Percentiles rank a stretch among this genome's conserved stretches.
These are phyloP conservation scores for Agrypnia vestita DNA, from an alignment of 1,140 invertebrate genomes.

Conservation along the genomic window DNA sequence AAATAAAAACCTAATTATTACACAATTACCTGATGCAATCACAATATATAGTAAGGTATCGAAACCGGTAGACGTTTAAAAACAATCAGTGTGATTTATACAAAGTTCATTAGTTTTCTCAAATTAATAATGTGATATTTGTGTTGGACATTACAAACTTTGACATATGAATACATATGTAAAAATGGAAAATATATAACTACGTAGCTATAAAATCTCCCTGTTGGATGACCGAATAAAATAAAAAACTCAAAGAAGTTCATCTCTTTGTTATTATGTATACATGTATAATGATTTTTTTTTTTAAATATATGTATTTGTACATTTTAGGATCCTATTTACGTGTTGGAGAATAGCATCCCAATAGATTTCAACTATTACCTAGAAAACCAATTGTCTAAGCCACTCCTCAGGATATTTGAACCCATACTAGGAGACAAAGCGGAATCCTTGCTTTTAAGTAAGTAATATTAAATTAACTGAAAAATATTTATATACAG, in stretches of 20 bases:
- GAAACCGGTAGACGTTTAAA: neutral
- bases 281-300: too few relatives aligned
- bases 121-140: too few relatives aligned
- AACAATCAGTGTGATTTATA: too few relatives aligned
- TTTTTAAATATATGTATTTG: neutral
- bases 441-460: constrained; percentile 88
- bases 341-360: constrained; percentile 98
- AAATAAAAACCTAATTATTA: too few relatives aligned
- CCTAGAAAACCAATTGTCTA: constrained; percentile 98
- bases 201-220: too few relatives aligned
- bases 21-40: too few relatives aligned
- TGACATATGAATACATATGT: neutral
- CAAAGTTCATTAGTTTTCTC: too few relatives aligned
- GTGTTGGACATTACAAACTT: neutral
- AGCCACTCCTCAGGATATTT: constrained; percentile 97
- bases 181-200: neutral
- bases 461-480: constrained; percentile 68
- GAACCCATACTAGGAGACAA: constrained; percentile 98
- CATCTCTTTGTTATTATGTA: too few relatives aligned
- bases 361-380: constrained; percentile 99
- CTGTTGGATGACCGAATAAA: too few relatives aligned
- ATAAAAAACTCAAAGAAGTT: too few relatives aligned
- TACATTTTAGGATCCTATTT: constrained; percentile 90
- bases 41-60: too few relatives aligned
- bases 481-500: neutral